phyloP scores from a whole-genome alignment of 2,888 invertebrate genomes.

The Dasypolia templi region DNA sequence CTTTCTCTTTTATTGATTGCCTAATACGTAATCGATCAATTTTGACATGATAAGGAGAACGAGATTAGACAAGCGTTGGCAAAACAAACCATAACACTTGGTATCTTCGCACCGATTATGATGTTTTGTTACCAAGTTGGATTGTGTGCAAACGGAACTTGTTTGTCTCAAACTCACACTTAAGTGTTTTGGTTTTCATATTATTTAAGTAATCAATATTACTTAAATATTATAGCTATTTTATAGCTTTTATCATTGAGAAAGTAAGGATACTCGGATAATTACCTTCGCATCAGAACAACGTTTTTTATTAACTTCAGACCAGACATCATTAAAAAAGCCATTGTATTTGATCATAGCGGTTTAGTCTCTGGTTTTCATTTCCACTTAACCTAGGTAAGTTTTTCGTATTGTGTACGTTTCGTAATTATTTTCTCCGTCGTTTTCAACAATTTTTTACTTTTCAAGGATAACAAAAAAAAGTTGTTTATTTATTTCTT shows the following conservation, averaged over 20 bases:
- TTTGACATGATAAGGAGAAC: constrained; percentile 24
- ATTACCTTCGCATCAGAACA: constrained; percentile 42
- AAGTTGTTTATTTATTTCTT: no score
- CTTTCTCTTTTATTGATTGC: constrained; percentile 43
- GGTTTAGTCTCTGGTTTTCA: constrained; percentile 33
- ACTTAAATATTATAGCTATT: no score
- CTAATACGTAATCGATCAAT: constrained; percentile 37
- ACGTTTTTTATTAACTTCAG: constrained; percentile 49
- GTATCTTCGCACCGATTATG: constrained; percentile 6
- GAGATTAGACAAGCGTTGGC: constrained; percentile 23
- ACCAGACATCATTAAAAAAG: constrained; percentile 51
- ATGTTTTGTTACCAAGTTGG: constrained; percentile 22
- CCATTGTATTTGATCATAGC: constrained; percentile 49
- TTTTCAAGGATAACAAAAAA: constrained; percentile 4
- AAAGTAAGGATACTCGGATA: constrained; percentile 39
- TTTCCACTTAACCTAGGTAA: constrained; percentile 32
- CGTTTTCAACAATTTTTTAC: not conserved
- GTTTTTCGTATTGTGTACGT: constrained; percentile 34
- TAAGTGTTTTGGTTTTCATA: not conserved
- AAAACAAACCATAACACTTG: constrained; percentile 20
- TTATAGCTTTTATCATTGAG: constrained; percentile 34
- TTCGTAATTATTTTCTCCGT: constrained; percentile 27
- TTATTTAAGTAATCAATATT: constrained; percentile 5
- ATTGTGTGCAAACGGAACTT: constrained; percentile 3
- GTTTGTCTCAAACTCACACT: constrained; percentile 14